Percentiles rank a stretch among this genome's conserved stretches.
phyloP scores from a whole-genome alignment of 2,797 vertebrate genomes.

The Peromyscus attwateri region DNA sequence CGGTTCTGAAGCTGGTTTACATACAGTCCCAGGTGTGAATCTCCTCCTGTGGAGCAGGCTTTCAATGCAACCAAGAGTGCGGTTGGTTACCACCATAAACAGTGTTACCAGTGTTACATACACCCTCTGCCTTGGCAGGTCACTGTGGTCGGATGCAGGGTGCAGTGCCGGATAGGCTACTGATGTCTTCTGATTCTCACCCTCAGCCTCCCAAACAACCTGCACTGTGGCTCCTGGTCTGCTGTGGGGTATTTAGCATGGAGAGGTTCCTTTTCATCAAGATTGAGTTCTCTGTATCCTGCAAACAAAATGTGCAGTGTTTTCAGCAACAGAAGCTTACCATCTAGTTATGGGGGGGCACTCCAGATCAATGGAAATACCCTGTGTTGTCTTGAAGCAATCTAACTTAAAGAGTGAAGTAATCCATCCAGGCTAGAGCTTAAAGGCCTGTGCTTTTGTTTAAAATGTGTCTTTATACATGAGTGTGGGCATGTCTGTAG shows the following conservation, averaged over 20 bases:
- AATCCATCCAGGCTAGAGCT: accelerated
- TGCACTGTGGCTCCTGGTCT: not conserved
- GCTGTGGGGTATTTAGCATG: not conserved
- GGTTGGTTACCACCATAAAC: not conserved
- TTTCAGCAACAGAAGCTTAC: not conserved
- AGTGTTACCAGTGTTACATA: too few relatives aligned
- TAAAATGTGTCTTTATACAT: not conserved
- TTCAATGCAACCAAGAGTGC: too few relatives aligned
- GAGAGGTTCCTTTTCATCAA: not conserved
- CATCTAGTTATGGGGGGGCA: not conserved
- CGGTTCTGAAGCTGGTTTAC: too few relatives aligned
- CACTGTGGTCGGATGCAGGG: not conserved
- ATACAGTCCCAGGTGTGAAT: not conserved
- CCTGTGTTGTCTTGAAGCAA: too few relatives aligned
- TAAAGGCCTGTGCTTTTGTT: not conserved
- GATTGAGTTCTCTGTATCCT: not conserved
- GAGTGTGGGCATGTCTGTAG: not conserved
- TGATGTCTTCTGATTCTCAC: not conserved
- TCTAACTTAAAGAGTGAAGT: not conserved
- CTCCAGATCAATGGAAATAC: not conserved
- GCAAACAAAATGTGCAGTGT: too few relatives aligned
- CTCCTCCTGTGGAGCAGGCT: not conserved
- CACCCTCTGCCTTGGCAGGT: not conserved
- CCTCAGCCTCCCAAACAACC: not conserved
- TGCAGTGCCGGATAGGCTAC: not conserved